Evolutionary conservation across 2,888 invertebrate genomes (phyloP).

Genomic region (Epinotia demarniana): DNA sequence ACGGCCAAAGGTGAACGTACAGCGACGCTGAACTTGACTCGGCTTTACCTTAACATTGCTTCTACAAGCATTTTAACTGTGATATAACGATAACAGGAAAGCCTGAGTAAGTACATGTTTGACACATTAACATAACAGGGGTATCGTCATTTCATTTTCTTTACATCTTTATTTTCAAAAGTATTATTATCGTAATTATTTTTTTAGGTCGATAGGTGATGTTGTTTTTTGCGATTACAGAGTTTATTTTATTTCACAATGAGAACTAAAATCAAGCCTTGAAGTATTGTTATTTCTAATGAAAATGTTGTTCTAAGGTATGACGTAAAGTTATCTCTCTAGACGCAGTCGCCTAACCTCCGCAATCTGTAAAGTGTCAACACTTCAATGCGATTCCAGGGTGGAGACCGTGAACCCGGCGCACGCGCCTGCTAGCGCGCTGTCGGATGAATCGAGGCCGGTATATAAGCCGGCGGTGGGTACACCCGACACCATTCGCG

Average conservation of each 20-base stretch:
- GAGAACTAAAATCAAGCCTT: constrained; percentile 1
- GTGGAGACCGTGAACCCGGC: constrained; percentile 79
- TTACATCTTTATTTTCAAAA: background rate
- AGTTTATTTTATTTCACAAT: background rate
- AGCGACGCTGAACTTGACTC: constrained; percentile 73
- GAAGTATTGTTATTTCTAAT: constrained; percentile 7
- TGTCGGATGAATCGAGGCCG: constrained; percentile 82
- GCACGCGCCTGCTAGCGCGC: constrained; percentile 66
- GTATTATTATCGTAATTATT: background rate
- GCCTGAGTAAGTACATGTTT: background rate
- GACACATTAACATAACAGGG: background rate
- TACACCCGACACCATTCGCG: constrained; percentile 81
- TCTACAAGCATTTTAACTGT: constrained; percentile 17
- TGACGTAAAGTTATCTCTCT: constrained; percentile 34
- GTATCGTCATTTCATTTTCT: background rate
- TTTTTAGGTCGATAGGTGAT: background rate
- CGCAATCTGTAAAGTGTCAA: constrained; percentile 48
- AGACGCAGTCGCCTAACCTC: constrained; percentile 45
- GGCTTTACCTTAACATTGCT: constrained; percentile 67
- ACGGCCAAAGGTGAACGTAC: constrained; percentile 75
- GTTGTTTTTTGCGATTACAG: background rate
- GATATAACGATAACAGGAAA: constrained; percentile 29
- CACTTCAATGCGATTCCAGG: constrained; percentile 67
- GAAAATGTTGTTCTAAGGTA: constrained; percentile 4
- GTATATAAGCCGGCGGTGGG: constrained; percentile 77